Base-by-base conservation (phyloP, 1,140 invertebrate genomes). In the Drosophila murphyi region DNA sequence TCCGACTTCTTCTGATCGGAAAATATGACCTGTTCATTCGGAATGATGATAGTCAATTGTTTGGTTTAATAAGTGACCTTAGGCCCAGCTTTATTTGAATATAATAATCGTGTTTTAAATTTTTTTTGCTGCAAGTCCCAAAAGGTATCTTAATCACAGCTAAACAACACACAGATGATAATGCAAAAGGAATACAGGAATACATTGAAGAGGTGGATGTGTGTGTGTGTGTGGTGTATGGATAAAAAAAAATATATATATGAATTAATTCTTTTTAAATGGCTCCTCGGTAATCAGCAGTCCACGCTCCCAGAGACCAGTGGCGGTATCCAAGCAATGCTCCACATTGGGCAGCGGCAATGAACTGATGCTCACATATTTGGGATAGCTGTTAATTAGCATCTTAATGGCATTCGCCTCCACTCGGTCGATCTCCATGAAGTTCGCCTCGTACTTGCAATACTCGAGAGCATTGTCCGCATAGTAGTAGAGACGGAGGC, bases 391-490 rank as follows among this genome's bases (percentile, higher is more conserved):
- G 37, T 93, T 93, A 51, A 98, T 95, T 7, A 99, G 93, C 47
- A 93, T 93, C 88, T 96, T 95, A 12, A 98, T 93, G 7, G 94
- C 95, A 6, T 94, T 94, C 0, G 95, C 95, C 72, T 95, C 93
- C 3, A 95, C 93, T 32, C 94, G 91, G 35, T 95, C 93, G 52
- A 98, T 94, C 88, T 97, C 96, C 69, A 98, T 92, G 92, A 93
- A 98, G 72, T 96, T 96, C 31, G 95, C 92, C 51, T 98, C 97
- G 91, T 95, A 95, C 37, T 95, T 97, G 91, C 97, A 97, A 90
- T 97, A 98, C 72, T 96, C 94, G 73, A 96, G 94, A 0, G 96
- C 95, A 93, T 99, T 99, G 87, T 98, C 97, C 55, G 95, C 93
- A 64, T 95, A 96, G 92, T 97, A 97, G 92, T 97, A 98, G 47